Evolutionary conservation across 2,797 vertebrate genomes (phyloP).

Genomic region (Stomatorhinus walkeri): DNA sequence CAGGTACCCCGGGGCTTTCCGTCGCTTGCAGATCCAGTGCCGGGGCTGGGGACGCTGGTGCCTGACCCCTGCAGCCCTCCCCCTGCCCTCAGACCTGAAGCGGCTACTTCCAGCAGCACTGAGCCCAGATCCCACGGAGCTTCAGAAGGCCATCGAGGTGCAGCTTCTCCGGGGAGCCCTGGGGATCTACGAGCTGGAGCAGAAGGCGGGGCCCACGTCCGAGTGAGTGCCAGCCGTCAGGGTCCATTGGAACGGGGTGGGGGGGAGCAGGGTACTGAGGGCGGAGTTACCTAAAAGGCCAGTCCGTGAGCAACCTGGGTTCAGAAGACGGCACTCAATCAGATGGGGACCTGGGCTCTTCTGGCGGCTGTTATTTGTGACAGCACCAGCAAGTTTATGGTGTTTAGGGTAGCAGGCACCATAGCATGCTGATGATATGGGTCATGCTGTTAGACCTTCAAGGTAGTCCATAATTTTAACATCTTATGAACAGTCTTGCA

Average conservation of each 20-base stretch:
- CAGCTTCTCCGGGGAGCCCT: conserved; percentile 88
- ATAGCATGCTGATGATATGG: background rate
- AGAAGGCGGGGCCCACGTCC: conserved; percentile 67
- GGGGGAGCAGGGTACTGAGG: background rate
- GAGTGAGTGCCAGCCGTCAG: conserved; percentile 69
- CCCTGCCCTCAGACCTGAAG: conserved; percentile 74
- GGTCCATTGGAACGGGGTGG: background rate
- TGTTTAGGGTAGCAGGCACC: background rate
- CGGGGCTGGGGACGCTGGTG: background rate
- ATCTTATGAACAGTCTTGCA: background rate
- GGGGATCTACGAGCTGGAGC: conserved; percentile 78
- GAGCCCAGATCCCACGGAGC: conserved; percentile 89
- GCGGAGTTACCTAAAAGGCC: background rate
- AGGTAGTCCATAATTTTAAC: background rate
- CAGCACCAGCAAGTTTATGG: background rate
- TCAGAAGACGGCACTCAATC: background rate
- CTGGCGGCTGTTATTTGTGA: background rate
- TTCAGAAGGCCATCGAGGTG: conserved; percentile 94
- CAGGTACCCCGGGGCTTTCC: conserved; percentile 59
- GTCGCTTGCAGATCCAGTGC: background rate
- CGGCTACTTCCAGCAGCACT: conserved; percentile 83
- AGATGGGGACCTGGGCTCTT: background rate
- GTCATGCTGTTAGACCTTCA: background rate
- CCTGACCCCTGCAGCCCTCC: background rate
- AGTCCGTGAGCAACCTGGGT: background rate